phyloP scores from a whole-genome alignment of 2,113 vertebrate genomes.

The Thamnaconus septentrionalis region DNA sequence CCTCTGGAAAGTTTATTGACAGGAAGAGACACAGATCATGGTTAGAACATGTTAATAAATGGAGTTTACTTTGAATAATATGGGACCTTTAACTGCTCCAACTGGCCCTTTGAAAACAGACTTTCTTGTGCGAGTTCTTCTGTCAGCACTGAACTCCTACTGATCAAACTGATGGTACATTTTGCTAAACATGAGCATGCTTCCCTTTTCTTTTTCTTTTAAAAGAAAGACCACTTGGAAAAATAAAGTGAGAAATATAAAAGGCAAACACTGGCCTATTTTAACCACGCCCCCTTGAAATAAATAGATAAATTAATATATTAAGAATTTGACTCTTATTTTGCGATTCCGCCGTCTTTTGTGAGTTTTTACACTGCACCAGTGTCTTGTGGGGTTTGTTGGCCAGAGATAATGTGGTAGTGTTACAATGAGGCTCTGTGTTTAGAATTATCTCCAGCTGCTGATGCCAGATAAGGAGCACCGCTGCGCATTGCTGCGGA shows the following conservation, averaged over 20 bases:
- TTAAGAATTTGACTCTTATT: conserved; percentile 39
- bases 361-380: not conserved
- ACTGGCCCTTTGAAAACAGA: too few species aligned
- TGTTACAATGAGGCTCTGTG: conserved; percentile 32
- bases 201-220: conserved; percentile 8
- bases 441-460: conserved; percentile 57
- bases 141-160: conserved; percentile 6
- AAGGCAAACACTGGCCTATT: conserved; percentile 28
- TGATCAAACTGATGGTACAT: conserved; percentile 14
- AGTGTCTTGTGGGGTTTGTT: not conserved
- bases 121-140: not conserved
- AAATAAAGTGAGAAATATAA: conserved; percentile 18
- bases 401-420: conserved; percentile 42
- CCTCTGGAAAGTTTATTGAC: too few species aligned
- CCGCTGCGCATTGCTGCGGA: conserved; percentile 37
- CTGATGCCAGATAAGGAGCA: conserved; percentile 50
- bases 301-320: conserved; percentile 74
- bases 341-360: conserved; percentile 26
- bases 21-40: too few species aligned
- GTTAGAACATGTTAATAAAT: too few species aligned
- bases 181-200: conserved; percentile 12
- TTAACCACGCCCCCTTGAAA: conserved; percentile 59
- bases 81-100: too few species aligned
- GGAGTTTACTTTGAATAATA: too few species aligned
- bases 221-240: not conserved